Evolutionary conservation across 2,888 invertebrate species (phyloP), one percentile per base, ranked within the genome.

Genomic region (Apodemia hepburni): DNA sequence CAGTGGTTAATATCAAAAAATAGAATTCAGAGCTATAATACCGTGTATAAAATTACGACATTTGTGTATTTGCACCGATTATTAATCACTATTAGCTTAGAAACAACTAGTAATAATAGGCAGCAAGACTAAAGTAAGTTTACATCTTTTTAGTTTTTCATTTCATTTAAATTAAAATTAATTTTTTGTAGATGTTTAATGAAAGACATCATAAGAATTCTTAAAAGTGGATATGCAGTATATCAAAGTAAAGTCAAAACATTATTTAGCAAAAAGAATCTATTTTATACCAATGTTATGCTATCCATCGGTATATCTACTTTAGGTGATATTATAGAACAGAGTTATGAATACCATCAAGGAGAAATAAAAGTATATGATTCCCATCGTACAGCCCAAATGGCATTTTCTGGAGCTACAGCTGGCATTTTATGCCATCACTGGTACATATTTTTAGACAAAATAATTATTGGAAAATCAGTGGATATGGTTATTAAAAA

Each of bases 381-480:
- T 73, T 71, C 75, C 15, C 87, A 77, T 67, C 92, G 98, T 70
- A 97, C 97, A 3, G 80, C 88, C 63, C 94, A 97, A 67, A 97
- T 98, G 96, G 95, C 95, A 2, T 87, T 94, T 62, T 95, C 97
- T 9, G 98, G 98, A 6, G 91, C 95, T 49, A 93, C 95, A 0
- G 93, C 97, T 1, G 98, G 98, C 35, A 85, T 97, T 3, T 82
- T 97, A 15, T 97, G 97, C 74, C 98, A 98, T 77, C 94, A 95
- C 78, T 98, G 98, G 97, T 98, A 98, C 79, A 93, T 94, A 75
- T 92, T 94, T 70, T 87, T 98, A 72, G 98, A 98, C 78, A 92
- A 86, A 66, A 92, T 93, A 74, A 84, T 97, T 59, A 95, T 97
- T 7, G 97, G 97, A 0, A 93, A 95, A 72, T 92, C 94, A 4